Conservation (phyloP, 2,888 invertebrate species). For the Torymus texanus region DNA sequence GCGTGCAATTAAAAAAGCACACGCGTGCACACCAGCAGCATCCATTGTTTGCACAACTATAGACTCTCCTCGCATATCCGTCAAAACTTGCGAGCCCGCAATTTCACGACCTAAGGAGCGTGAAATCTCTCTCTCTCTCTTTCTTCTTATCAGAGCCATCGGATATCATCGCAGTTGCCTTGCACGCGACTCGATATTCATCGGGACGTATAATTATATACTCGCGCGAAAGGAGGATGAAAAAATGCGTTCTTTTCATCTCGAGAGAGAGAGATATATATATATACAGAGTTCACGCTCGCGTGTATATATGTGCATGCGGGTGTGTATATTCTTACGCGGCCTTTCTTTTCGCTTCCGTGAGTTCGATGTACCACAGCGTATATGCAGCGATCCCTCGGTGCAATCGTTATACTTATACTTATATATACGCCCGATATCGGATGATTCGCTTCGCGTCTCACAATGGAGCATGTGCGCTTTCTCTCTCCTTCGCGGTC, state of each 20-base stretch:
- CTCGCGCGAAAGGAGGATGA: not conserved
- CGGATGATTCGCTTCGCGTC: conserved; percentile 41
- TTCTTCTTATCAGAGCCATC: not conserved
- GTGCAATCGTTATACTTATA: conserved; percentile 6
- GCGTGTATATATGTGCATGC: not conserved
- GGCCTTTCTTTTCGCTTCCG: conserved; percentile 24
- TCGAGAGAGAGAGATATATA: no score
- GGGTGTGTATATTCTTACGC: not conserved
- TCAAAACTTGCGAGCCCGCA: conserved; percentile 11
- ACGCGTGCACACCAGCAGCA: not conserved
- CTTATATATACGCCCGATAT: conserved; percentile 5
- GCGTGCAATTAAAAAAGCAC: conserved; percentile 4
- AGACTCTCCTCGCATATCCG: no score
- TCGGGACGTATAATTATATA: conserved; percentile 34
- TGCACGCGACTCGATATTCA: conserved; percentile 5
- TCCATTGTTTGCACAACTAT: not conserved
- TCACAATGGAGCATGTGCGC: conserved; percentile 14
- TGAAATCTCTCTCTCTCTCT: conserved; percentile 35
- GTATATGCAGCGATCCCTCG: not conserved
- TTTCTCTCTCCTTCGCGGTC: conserved; percentile 25
- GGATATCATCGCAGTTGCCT: not conserved
- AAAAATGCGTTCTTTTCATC: not conserved
- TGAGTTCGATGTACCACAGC: not conserved
- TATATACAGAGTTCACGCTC: not conserved
- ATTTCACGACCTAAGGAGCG: conserved; percentile 49